Evolutionary conservation across 2,888 invertebrate genomes (phyloP).

Genomic region (Tachina lurida): DNA sequence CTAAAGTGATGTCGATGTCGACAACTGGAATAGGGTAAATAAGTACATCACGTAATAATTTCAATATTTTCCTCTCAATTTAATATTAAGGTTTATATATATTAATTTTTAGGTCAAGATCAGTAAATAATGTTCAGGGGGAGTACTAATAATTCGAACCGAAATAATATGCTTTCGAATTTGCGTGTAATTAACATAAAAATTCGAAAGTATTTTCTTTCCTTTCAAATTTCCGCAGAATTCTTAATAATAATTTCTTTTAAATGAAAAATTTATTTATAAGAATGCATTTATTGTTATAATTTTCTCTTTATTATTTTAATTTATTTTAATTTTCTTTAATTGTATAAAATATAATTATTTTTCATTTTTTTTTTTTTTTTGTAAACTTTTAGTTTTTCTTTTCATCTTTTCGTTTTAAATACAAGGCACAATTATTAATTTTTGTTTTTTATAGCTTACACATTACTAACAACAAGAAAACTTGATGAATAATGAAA

Average conservation of each 20-base stretch:
- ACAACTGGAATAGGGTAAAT: too few species aligned
- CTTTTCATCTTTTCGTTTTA: conserved; percentile 40
- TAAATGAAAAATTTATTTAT: neutral
- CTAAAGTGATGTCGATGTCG: too few species aligned
- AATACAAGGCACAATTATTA: conserved; percentile 70
- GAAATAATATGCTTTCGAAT: too few species aligned
- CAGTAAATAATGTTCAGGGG: too few species aligned
- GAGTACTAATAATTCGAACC: too few species aligned
- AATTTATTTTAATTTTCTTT: neutral
- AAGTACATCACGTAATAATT: too few species aligned
- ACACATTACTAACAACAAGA: conserved; percentile 68
- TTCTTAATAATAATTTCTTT: neutral
- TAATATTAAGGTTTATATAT: too few species aligned
- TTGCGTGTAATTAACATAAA: too few species aligned
- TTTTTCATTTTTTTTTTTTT: neutral
- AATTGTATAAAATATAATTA: conserved; percentile 50
- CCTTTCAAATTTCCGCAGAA: too few species aligned
- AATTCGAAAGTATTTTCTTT: too few species aligned
- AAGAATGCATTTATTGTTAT: neutral
- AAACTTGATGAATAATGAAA: conserved; percentile 66
- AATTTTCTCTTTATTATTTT: neutral
- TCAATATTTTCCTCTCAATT: too few species aligned
- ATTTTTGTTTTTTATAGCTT: conserved; percentile 62
- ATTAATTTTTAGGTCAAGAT: too few species aligned
- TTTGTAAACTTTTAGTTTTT: conserved; percentile 60